phyloP scores from a whole-genome alignment of 2,888 invertebrate species.

The Herminia tarsipennalis region DNA sequence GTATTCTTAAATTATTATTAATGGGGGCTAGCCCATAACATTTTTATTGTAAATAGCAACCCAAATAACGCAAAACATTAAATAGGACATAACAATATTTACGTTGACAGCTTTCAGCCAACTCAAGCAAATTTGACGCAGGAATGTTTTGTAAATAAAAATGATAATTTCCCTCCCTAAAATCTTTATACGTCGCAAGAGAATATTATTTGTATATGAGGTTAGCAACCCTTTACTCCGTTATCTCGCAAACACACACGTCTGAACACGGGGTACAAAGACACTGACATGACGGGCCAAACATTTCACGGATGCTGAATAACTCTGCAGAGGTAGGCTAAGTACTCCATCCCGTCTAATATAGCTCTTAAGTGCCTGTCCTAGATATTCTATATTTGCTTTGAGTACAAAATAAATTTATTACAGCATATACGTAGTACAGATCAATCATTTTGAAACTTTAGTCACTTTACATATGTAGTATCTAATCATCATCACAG shows the following conservation, averaged over 20 bases:
- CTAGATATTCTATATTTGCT: slow-evolving; percentile 33
- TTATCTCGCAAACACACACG: slow-evolving; percentile 58
- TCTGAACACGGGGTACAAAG: slow-evolving; percentile 49
- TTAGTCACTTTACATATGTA: too few species aligned
- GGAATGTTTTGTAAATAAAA: slow-evolving; percentile 6
- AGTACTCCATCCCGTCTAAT: slow-evolving; percentile 32
- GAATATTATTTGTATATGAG: slow-evolving; percentile 12
- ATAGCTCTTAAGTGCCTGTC: slow-evolving; percentile 27
- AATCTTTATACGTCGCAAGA: slow-evolving; percentile 7
- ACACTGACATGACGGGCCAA: slow-evolving; percentile 42
- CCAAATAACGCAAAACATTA: too few species aligned
- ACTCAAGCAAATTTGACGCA: neutral
- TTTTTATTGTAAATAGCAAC: too few species aligned
- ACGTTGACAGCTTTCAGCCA: neutral
- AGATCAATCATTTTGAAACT: too few species aligned
- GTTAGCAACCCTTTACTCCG: slow-evolving; percentile 40
- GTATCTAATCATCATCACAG: too few species aligned
- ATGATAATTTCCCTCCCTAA: neutral
- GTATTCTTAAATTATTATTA: too few species aligned
- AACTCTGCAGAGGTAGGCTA: slow-evolving; percentile 34
- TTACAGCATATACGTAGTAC: too few species aligned
- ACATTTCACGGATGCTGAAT: slow-evolving; percentile 42
- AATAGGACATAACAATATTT: neutral
- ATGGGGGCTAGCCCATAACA: too few species aligned
- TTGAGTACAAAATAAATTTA: slow-evolving; percentile 32